Evolutionary conservation across 2,888 invertebrate species (phyloP), one percentile per base, ranked within the genome.

Genomic region (Heliconius ismenius): DNA sequence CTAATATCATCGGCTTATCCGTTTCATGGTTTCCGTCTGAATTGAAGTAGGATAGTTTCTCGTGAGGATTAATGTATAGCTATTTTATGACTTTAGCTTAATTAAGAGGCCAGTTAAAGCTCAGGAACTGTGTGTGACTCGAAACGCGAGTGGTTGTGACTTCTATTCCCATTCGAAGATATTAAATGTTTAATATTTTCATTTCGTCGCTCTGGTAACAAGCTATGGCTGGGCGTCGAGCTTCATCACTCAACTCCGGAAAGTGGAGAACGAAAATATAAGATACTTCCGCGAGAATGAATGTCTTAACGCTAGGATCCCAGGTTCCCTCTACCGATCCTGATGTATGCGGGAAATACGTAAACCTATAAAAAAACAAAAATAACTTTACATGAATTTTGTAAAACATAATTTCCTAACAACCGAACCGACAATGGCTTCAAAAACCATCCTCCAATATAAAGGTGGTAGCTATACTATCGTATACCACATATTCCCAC

Each of bases 401-500:
- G 15, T 15, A 21, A 21, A 54, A 18, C n/a, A 60, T 24, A 60
- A 60, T 24, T 4, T 24, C 2, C 13, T 24, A 62, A 24, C 60
- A 24, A 49, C 49, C 11, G n/a, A 58, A 58, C 58, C 21, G 3
- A 58, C 10, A n/a, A n/a, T n/a, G n/a, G 10, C n/a, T 58, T 10
- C 3, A 49, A 54, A 62, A 76, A 43, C 58, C 15, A 58, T 63
- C 60, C 62, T 43, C 62, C 15, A 74, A 69, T 49, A 76, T 62
- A 77, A 65, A 86, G 88, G 87, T 87, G 86, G 87, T 84, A 85
- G 84, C 87, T 67, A 90, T 90, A 91, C 90, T 89, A 90, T 90
- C 88, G 88, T 85, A 86, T 89, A 88, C 88, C 87, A 83, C 82
- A 86, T 81, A 84, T 88, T 92, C 91, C 92, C 90, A 91, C 90